Percentiles rank a stretch among this genome's conserved stretches.
These are phyloP conservation scores for Cecidostiba fungosa DNA, from an alignment of 2,888 invertebrate species.

Conservation along the genomic window DNA sequence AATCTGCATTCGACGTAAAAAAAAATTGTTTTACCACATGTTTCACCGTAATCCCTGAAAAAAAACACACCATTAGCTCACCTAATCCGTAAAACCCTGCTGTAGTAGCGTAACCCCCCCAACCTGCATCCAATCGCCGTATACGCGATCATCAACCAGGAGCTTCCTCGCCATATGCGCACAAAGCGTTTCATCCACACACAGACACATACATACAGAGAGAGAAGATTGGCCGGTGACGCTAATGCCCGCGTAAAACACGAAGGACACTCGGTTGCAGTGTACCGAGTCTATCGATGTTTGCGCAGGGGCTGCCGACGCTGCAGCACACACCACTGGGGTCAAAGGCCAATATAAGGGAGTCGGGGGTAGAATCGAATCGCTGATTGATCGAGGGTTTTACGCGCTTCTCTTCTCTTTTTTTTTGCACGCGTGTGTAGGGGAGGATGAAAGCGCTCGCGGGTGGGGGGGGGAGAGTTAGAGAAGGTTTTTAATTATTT, in stretches of 20 bases:
- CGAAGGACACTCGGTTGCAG: not conserved
- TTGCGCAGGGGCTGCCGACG: constrained; percentile 27
- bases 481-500: constrained; percentile 21
- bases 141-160: not conserved
- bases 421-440: not conserved
- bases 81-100: not conserved
- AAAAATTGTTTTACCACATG: not conserved
- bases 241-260: constrained; percentile 50
- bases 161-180: not conserved
- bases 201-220: not conserved
- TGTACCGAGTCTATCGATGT: constrained; percentile 49
- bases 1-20: not conserved
- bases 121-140: not conserved
- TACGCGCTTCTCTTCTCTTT: not conserved
- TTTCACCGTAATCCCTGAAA: not conserved
- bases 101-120: not conserved
- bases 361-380: constrained; percentile 25
- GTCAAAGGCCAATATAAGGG: constrained; percentile 11
- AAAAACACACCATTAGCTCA: not conserved
- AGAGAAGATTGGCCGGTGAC: constrained; percentile 7
- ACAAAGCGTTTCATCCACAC: not conserved
- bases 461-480: no score
- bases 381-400: constrained; percentile 43
- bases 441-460: not conserved
- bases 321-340: not conserved